Evolutionary conservation across 2,797 vertebrate species (phyloP), one percentile per base, ranked within the genome.

Genomic region (Odontamblyopus rebecca): DNA sequence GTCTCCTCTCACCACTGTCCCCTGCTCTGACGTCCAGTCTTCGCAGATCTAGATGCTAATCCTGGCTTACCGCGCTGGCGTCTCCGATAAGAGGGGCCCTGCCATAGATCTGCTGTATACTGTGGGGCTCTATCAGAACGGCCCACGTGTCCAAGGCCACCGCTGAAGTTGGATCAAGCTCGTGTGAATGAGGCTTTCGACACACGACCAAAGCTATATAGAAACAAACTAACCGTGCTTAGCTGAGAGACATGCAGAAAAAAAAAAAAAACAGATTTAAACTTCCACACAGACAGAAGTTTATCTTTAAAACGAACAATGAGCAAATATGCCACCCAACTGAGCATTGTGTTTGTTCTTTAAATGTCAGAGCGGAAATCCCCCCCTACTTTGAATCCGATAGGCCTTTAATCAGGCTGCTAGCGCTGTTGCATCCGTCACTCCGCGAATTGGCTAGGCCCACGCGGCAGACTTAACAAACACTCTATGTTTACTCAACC

Each of bases 311-410:
- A 87, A 82, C 54, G 86, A 89, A 93, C 90, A 93, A 92, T 89
- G 75, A 83, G 70, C 81, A 84, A 93, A 91, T 92, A 87, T 88
- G 90, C 92, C 93, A 94, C 92, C 89, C 91, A 92, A 83, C 80
- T 85, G 87, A 92, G 92, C 85, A 79, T 80, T 88, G 90, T 86
- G 86, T 93, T 93, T 92, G 89, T 91, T 92, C 88, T 92, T 93
- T 89, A 94, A 95, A 95, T 94, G 94, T 94, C 94, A 94, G 85
- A 70, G 83, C 84, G 87, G 91, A 93, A 94, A 93, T 93, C 91
- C 89, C 76, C 79, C 78, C 70, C 78, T 73, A 91, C 86, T 90
- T 87, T 89, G 87, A 89, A 84, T 76, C 83, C 86, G 87, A 91
- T 88, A 85, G 79, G 81, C 84, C 88, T 88, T 86, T 91, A 88